Evolutionary conservation across 2,888 invertebrate genomes (phyloP), one percentile per base, ranked within the genome.

Genomic region (Eupithecia pulchellata): DNA sequence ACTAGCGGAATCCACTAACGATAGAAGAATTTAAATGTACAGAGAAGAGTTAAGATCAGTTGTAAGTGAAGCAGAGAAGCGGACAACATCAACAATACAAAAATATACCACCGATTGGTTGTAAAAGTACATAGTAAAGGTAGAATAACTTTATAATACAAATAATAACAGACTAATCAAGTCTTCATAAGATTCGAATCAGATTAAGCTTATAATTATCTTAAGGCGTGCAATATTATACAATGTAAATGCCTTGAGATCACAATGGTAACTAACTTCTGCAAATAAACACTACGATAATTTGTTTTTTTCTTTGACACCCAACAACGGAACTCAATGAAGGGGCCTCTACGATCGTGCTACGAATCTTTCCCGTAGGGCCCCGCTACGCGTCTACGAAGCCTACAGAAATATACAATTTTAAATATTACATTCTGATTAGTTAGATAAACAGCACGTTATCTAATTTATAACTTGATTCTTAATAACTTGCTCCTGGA

Each of bases 51-150:
- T 58, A n/a, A 66, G 58, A 52, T 60, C 29, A 60, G 58, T 2
- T 60, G 20, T 4, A 60, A 30, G 30, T 29, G 34, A 82, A 86
- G 84, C 86, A 71, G 82, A 75, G 68, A 86, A 87, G 87, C 87
- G 78, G 81, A 86, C 83, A 80, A 86, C 86, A 86, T 75, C 79
- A 74, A 84, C 82, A 84, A 81, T 83, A 78, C 78, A 82, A 83
- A 80, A 79, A 80, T 84, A 82, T 83, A 73, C 77, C 79, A 80
- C 78, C 73, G 68, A 77, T 78, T 79, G 79, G 75, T 78, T 79
- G 68, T 69, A 73, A 72, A 63, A 66, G 62, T 64, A 70, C 64
- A 62, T 61, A 36, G 36, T 63, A 66, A 52, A 58, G n/a, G 34
- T 61, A 8, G 47, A 58, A 11, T 55, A 58, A 55, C 69, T 57